Base-by-base conservation (phyloP, 2,888 invertebrate species). In the Pseudoips prasinana region DNA sequence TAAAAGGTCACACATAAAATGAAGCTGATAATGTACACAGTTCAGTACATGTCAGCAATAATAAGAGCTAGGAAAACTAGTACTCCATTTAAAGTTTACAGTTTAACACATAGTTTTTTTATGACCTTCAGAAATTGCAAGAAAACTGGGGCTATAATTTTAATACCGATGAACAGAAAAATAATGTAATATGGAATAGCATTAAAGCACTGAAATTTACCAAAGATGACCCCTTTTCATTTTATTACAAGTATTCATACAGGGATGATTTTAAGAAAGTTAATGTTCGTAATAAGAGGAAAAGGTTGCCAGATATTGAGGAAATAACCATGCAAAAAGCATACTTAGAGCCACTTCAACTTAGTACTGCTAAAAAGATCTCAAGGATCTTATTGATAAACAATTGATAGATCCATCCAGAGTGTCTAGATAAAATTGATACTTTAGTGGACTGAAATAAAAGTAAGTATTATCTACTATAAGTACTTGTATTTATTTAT, bases 1-100 rank as follows among this genome's bases (percentile, higher is more conserved):
- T 47, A 3, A 43, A 44, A 23, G 47, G 47, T 2, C 44, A 44
- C 10, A 44, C 44, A 4, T 44, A 48, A 10, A 44, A 44, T 22
- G 39, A 48, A 20, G 47, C 29, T 6, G 47, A 47, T 32, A 41
- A 33, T 10, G 39, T 36, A 2, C 44, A 47, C 22, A 36, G 7
- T 9, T 8, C 39, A 42, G 10, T 46, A 39, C 18, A 34, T 27
- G 8, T 9, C 7, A 7, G 17, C 33, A 7, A 42, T 46, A 10
- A 36, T 29, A 36, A 36, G 9, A 17, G 33, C 46, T 9, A 30
- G 23, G 20, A 46, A 46, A 27, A 35, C 8, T 30, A 36, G 38
- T 10, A 25, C 14, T 11, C 38, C 40, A 1, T 46, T 33, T 27
- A 29, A 10, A 19, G 33, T 41, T 7, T 22, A 39, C 5, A 33